phyloP scores from a whole-genome alignment of 2,113 vertebrate species.

The Syngnathus floridae region DNA sequence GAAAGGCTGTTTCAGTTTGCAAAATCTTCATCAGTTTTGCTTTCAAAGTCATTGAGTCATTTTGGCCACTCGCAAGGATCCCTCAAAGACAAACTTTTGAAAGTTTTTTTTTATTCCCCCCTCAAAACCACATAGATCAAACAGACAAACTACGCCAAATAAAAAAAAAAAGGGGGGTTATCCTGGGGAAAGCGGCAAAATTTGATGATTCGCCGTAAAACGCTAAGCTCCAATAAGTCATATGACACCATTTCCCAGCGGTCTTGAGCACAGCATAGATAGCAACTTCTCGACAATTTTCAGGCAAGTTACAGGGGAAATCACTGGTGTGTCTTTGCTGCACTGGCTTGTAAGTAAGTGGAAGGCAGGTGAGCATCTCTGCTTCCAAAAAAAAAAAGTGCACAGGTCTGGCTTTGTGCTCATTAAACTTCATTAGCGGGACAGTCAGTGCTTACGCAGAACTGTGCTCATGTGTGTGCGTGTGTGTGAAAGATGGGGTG shows the following conservation, averaged over 20 bases:
- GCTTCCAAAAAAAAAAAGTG: not conserved
- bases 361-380: not conserved
- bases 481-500: constrained; percentile 58
- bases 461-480: constrained; percentile 23
- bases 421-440: constrained; percentile 70
- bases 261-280: not conserved
- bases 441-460: constrained; percentile 57
- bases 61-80: not conserved
- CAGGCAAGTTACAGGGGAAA: not conserved
- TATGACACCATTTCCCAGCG: not conserved
- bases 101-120: not conserved
- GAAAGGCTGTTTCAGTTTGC: no score
- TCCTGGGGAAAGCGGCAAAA: not conserved
- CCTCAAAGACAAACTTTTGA: not conserved
- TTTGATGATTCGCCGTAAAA: not conserved
- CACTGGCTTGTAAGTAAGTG: not conserved
- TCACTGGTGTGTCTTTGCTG: not conserved
- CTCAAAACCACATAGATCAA: not conserved
- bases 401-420: constrained; percentile 46
- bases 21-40: not conserved
- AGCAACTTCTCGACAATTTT: not conserved
- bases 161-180: not conserved
- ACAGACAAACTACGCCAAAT: not conserved
- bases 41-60: no score
- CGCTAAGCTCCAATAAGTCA: not conserved